phyloP scores from a whole-genome alignment of 2,113 vertebrate species.

The Bostrychus sinensis region DNA sequence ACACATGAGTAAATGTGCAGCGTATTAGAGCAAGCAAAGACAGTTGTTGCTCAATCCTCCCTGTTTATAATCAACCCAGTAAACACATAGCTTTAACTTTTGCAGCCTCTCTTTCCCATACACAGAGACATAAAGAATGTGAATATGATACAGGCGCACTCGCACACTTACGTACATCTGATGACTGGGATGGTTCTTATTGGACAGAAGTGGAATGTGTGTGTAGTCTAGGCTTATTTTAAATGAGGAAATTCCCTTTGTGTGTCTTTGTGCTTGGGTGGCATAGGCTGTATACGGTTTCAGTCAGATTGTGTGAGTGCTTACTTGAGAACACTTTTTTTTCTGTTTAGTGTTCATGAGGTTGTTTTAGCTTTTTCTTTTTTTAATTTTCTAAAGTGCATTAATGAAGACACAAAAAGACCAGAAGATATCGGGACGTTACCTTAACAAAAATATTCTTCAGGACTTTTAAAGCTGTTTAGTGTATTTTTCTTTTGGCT shows the following conservation, averaged over 20 bases:
- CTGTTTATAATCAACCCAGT: slow-evolving; percentile 27
- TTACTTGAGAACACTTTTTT: neutral
- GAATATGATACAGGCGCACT: slow-evolving; percentile 18
- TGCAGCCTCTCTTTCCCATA: slow-evolving; percentile 2
- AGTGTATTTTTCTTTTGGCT: no score
- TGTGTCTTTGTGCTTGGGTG: slow-evolving; percentile 44
- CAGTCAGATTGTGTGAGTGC: slow-evolving; percentile 13
- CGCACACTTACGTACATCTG: neutral
- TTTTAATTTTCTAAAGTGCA: neutral
- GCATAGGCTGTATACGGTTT: slow-evolving; percentile 23
- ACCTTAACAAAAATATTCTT: no score
- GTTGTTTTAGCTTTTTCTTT: neutral
- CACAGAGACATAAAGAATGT: slow-evolving; percentile 15
- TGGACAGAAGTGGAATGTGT: slow-evolving; percentile 32
- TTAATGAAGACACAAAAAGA: no score
- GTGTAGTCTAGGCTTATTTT: slow-evolving; percentile 20
- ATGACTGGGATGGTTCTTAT: slow-evolving; percentile 1
- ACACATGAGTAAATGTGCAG: slow-evolving; percentile 15
- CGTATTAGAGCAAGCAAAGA: slow-evolving; percentile 23
- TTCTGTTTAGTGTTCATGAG: neutral
- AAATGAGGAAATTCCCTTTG: slow-evolving; percentile 48
- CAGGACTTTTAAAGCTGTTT: no score
- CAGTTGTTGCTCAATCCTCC: slow-evolving; percentile 38
- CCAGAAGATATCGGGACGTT: no score
- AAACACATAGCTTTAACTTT: slow-evolving; percentile 29